Conservation (phyloP, 2,888 invertebrate species). For the Lasiommata megera region DNA sequence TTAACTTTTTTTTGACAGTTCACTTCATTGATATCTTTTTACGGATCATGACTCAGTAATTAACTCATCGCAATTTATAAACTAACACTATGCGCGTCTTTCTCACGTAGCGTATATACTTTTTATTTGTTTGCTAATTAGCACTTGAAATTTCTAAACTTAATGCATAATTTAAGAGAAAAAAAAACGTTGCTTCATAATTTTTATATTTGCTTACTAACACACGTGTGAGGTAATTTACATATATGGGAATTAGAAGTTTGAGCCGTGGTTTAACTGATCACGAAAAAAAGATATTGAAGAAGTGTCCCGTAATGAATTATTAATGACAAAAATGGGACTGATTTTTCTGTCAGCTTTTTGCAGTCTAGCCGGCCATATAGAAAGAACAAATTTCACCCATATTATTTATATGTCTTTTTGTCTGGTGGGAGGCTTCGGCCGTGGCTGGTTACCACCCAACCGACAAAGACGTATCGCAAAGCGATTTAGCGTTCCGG, state of each 20-base stretch:
- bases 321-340: too few species aligned
- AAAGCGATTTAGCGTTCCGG: too few species aligned
- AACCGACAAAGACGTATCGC: too few species aligned
- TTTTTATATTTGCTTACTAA: conserved; percentile 5
- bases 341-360: too few species aligned
- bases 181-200: conserved; percentile 8
- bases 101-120: conserved; percentile 15
- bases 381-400: too few species aligned
- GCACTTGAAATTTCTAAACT: conserved; percentile 16
- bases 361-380: too few species aligned
- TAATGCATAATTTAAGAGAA: conserved; percentile 9
- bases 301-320: neutral
- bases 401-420: too few species aligned
- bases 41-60: conserved; percentile 20
- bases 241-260: neutral
- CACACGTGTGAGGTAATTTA: conserved; percentile 3
- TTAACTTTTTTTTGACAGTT: conserved; percentile 17
- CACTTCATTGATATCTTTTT: conserved; percentile 25
- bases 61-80: conserved; percentile 16
- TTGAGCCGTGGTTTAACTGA: neutral
- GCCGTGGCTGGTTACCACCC: too few species aligned
- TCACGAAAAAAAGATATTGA: neutral
- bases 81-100: conserved; percentile 11
- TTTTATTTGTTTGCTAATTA: conserved; percentile 20
- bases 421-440: too few species aligned